Percentiles rank a stretch among this genome's conserved stretches.
phyloP scores from a whole-genome alignment of 2,797 vertebrate genomes.

The Halcyon badia region DNA sequence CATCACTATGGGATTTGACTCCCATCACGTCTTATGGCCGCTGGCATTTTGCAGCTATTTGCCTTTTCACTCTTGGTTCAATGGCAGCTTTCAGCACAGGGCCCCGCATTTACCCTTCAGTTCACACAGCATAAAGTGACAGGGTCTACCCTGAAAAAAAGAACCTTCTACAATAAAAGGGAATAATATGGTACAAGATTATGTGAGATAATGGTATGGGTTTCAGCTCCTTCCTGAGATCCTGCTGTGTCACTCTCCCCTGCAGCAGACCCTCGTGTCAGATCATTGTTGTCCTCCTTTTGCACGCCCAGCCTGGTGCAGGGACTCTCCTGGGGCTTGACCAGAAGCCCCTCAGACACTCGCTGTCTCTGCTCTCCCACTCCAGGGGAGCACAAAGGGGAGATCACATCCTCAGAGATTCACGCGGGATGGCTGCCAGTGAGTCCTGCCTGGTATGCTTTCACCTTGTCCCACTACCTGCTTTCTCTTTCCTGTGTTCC shows the following conservation, averaged over 20 bases:
- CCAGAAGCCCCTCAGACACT: neutral
- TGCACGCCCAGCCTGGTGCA: rapidly evolving
- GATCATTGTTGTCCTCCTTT: neutral
- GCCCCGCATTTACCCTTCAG: rapidly evolving
- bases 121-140: neutral
- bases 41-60: neutral
- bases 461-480: neutral
- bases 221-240: neutral
- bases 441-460: neutral
- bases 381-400: neutral
- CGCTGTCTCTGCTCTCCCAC: neutral
- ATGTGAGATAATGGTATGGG: neutral
- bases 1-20: neutral
- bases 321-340: neutral
- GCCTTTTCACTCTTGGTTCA: neutral
- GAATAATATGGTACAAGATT: neutral
- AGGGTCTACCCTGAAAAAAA: neutral
- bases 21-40: rapidly evolving
- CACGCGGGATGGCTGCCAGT: rapidly evolving
- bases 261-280: neutral
- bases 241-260: rapidly evolving
- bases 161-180: neutral
- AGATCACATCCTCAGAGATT: rapidly evolving
- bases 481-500: neutral
- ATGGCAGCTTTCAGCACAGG: neutral